These are phyloP conservation scores for Notiomystis cincta DNA, from an alignment of 2,113 vertebrate species.

Conservation along the genomic window DNA sequence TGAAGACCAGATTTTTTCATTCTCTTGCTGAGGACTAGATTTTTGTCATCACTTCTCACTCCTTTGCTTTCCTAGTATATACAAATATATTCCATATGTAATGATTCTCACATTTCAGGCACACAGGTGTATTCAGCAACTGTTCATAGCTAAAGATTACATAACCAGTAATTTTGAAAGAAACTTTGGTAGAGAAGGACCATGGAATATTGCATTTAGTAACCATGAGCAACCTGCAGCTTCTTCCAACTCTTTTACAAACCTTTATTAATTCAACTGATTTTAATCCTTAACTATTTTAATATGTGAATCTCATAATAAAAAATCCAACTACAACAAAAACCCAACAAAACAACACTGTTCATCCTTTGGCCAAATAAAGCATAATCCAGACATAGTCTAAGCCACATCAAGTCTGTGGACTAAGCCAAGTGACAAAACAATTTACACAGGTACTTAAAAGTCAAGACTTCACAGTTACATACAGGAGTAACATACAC, in stretches of 20 bases:
- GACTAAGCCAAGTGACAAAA: neutral
- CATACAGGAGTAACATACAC: neutral
- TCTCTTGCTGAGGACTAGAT: neutral
- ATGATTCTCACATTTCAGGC: neutral
- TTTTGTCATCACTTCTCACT: neutral
- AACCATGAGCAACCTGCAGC: rapidly evolving
- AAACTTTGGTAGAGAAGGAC: neutral
- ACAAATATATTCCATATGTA: neutral
- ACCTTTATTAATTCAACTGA: neutral
- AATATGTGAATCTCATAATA: neutral
- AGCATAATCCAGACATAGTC: neutral
- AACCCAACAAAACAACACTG: neutral
- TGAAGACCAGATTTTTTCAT: neutral
- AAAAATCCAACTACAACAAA: neutral
- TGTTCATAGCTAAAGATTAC: neutral
- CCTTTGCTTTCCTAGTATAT: neutral
- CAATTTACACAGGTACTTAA: neutral
- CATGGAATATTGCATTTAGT: neutral
- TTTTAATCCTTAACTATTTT: neutral
- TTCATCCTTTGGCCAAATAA: neutral
- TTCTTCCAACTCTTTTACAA: neutral
- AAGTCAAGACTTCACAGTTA: neutral
- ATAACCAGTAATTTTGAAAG: neutral
- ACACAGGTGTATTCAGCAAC: neutral
- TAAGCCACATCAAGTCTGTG: neutral